Base-by-base conservation (phyloP, 2,797 vertebrate species). In the Pygocentrus nattereri region DNA sequence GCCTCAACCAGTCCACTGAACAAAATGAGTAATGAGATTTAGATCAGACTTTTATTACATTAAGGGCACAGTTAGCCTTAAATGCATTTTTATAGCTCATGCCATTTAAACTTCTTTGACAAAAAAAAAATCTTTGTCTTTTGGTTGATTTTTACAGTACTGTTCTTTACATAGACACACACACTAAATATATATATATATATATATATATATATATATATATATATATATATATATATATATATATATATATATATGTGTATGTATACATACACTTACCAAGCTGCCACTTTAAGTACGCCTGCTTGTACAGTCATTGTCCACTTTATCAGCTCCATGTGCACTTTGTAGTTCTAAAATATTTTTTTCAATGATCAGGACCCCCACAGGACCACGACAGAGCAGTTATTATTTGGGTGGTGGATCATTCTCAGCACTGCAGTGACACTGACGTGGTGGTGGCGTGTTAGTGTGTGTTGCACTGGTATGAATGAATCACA, bases 21-120 rank as follows among this genome's bases (percentile, higher is more conserved):
- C 38, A 49, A 41, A 38, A 52, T 67, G n/a, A 30, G 62, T 73
- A 44, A 65, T 58, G 23, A 16, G 52, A 25, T 74, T 74, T 27
- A 30, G 21, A 47, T 47, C 15, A 59, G 54, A 34, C 47, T 75
- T 69, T 61, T 23, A 23, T 54, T 34, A 56, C 19, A 73, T 56
- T 73, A 72, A 79, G 77, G 47, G 67, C 68, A 65, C 23, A 47
- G 58, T 80, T 67, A 67, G 78, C 59, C 30, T 58, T 65, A 76
- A 49, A 27, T 77, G 70, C 44, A 27, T 65, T 67, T 77, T 74
- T 69, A 27, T 52, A 52, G 69, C 34, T 23, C 21, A 56, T 65
- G 25, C 27, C 0, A n/a, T 73, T 23, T 21, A 56, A 44, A 34
- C 23, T 21, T 65, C 27, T 80, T 23, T 38, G 41, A 3, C 0